Percentiles rank a stretch among this genome's conserved stretches.
These are phyloP conservation scores for Protophormia terraenovae DNA, from an alignment of 2,888 invertebrate genomes.

Conservation along the genomic window DNA sequence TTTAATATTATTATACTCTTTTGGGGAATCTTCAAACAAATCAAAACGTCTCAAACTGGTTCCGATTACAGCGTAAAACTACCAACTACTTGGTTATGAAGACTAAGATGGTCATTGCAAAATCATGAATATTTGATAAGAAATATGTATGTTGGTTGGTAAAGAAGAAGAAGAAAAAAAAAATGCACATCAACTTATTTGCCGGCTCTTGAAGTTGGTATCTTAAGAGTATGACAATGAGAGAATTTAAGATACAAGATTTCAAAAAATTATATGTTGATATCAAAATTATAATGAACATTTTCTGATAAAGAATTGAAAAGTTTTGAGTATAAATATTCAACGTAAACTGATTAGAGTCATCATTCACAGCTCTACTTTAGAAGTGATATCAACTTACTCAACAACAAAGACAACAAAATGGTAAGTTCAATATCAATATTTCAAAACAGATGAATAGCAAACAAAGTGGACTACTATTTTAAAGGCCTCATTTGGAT, in stretches of 20 bases:
- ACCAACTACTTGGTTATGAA: background rate
- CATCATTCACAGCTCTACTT: constrained; percentile 55
- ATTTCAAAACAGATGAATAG: no score
- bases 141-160: background rate
- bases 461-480: background rate
- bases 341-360: background rate
- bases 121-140: background rate
- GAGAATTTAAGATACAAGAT: no score
- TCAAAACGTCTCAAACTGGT: constrained; percentile 18
- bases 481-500: background rate
- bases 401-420: background rate
- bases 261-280: background rate
- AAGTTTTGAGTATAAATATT: constrained; percentile 64
- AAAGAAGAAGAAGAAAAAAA: background rate
- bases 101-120: constrained; percentile 24
- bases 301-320: background rate
- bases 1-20: constrained; percentile 15
- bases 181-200: background rate
- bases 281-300: background rate
- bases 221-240: background rate
- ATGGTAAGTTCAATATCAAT: constrained; percentile 51
- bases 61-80: background rate
- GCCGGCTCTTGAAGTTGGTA: background rate
- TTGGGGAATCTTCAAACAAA: background rate
- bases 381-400: constrained; percentile 42